Evolutionary conservation across 2,888 invertebrate species (phyloP), one percentile per base, ranked within the genome.

Genomic region (Ptychoptera albimana): DNA sequence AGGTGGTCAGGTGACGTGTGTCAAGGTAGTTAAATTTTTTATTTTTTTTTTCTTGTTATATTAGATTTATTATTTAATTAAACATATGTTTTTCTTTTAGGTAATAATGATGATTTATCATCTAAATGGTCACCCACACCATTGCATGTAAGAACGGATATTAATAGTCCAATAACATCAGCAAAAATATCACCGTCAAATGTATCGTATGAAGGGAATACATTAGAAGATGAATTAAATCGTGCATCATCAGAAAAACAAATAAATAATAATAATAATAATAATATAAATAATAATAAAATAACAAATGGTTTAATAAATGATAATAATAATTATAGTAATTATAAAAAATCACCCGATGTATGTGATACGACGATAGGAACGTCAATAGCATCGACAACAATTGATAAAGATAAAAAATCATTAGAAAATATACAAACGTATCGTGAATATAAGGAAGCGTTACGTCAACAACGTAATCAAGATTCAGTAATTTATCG

Each of bases 361-460:
- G 23, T 23, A 5, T 23, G 23, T 7, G 23, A 23, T 23, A 23
- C 23, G 7, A 23, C 23, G 3, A 23, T 23, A 23, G 23, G 23
- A 3, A 23, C 23, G 3, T 23, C 23, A 7, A 23, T 23, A 5
- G 3, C 7, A 23, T 23, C 23, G 23, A 23, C 23, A 23, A 50
- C 46, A 45, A 38, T 43, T 15, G 47, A 48, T 36, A 44, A 60
- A 47, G 53, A 56, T 32, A 60, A 55, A 47, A 64, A 61, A 50
- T 56, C 57, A 45, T 54, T 64, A 29, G 60, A 55, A 42, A 64
- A 60, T 49, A 57, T 66, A 49, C 66, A 66, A 55, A 66, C 65
- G 34, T 54, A 61, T 23, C 23, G 86, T 67, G 87, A 88, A 70
- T 88, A 87, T 69, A 88, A 88, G 70, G 88, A 88, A 73, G 87